Conservation (phyloP, 2,113 vertebrate genomes). For the Calcarius ornatus region DNA sequence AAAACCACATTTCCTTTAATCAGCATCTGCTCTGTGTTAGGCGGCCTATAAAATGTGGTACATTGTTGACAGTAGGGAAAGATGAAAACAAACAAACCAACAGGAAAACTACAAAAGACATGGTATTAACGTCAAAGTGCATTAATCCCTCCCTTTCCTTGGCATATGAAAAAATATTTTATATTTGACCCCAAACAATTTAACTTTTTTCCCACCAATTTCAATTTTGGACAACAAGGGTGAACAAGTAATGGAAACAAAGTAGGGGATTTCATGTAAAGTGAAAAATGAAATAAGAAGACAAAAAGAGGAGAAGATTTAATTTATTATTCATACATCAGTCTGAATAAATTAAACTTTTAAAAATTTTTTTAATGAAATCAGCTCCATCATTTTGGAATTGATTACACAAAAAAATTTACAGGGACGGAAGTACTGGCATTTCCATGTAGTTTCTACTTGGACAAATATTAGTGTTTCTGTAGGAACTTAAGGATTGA, state of each 20-base stretch:
- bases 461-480: neutral
- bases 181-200: slow-evolving; percentile 40
- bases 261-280: neutral
- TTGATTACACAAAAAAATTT: neutral
- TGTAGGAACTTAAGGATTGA: neutral
- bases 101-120: slow-evolving; percentile 59
- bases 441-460: neutral
- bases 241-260: neutral
- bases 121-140: slow-evolving; percentile 62
- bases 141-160: slow-evolving; percentile 8
- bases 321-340: no score
- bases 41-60: slow-evolving; percentile 52
- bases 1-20: slow-evolving; percentile 72
- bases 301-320: neutral
- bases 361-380: neutral
- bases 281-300: neutral
- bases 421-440: neutral
- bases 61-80: slow-evolving; percentile 50
- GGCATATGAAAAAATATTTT: slow-evolving; percentile 55
- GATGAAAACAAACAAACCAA: slow-evolving; percentile 74
- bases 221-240: slow-evolving; percentile 2
- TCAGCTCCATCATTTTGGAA: neutral
- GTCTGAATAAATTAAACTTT: neutral
- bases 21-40: slow-evolving; percentile 72
- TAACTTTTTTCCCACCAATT: slow-evolving; percentile 31